Base-by-base conservation (phyloP, 1,140 invertebrate species). In the Aethina tumida region DNA sequence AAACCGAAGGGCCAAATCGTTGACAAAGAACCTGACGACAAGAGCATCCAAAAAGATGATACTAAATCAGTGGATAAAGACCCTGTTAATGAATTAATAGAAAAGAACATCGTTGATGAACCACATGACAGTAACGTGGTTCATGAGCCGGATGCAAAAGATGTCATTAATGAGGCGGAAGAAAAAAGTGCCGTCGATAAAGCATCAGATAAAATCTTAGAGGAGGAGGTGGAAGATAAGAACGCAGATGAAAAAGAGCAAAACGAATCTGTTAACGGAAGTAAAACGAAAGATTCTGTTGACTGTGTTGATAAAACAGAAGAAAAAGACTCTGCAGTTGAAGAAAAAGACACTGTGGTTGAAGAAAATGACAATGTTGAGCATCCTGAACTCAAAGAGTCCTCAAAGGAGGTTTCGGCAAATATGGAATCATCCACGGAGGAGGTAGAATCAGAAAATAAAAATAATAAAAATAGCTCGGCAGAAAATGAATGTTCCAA, bases 141-240 rank as follows among this genome's bases (percentile, higher is more conserved):
- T n/a, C n/a, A n/a, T n/a, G n/a, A 28, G 9, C 2, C 6, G 13
- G 9, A 35, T 18, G 13, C 14, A 27, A 14, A 5, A 6, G 16
- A 33, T 12, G 30, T 27, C 6, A 27, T 13, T 18, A 13, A 14
- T 16, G 30, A 53, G 53, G 22, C 40, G 48, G 5, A 48, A 50
- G 35, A 49, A 55, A 30, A 33, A 32, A 29, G 12, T 25, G 28
- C 22, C 30, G 28, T 36, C 12, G 35, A 18, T 24, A 32, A 15
- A 27, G 10, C 17, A 41, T 3, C 17, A 13, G 32, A n/a, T 5
- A 19, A 39, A 32, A 39, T 7, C 9, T 16, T 26, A 31, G 25
- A 40, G 16, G 30, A 39, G 30, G 35, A 35, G 2, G 22, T 20
- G 10, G 16, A 20, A 27, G 9, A 43, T 18, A 38, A 34, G 10